Percentiles rank a stretch among this genome's conserved stretches.
Evolutionary conservation across 2,113 vertebrate genomes (phyloP).

Genomic region (Limnothrissa miodon): DNA sequence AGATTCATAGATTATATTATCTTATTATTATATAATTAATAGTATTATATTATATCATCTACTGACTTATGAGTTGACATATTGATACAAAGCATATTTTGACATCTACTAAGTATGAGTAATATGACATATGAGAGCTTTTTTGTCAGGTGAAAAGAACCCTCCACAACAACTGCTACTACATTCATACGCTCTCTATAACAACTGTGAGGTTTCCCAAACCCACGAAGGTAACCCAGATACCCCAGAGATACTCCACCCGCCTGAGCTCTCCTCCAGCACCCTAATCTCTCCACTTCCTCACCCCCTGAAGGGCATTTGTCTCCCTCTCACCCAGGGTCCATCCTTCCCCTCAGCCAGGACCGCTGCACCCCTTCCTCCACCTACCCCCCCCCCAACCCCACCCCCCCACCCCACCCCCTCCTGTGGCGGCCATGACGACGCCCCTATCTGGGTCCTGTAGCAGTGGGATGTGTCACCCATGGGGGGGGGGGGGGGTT

Average conservation of each 20-base stretch:
- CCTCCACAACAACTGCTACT: no score
- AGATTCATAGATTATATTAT: no score
- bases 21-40: no score
- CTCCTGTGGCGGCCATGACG: constrained; percentile 21
- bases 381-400: no score
- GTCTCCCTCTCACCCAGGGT: constrained; percentile 40
- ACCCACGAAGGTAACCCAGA: neutral
- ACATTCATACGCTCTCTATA: no score
- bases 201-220: neutral
- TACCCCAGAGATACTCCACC: neutral
- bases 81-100: no score
- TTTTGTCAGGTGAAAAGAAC: neutral
- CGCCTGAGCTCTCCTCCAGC: neutral
- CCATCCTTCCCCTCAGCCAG: constrained; percentile 45
- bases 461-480: constrained; percentile 77
- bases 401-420: constrained; percentile 54
- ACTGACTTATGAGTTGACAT: no score
- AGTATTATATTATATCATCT: no score
- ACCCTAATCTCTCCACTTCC: neutral
- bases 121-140: neutral
- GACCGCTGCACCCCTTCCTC: constrained; percentile 22
- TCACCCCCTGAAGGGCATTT: neutral
- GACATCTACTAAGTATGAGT: no score
- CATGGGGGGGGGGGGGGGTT: constrained; percentile 56
- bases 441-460: constrained; percentile 69